Evolutionary conservation across 2,113 vertebrate species (phyloP).

Genomic region (Perca flavescens): DNA sequence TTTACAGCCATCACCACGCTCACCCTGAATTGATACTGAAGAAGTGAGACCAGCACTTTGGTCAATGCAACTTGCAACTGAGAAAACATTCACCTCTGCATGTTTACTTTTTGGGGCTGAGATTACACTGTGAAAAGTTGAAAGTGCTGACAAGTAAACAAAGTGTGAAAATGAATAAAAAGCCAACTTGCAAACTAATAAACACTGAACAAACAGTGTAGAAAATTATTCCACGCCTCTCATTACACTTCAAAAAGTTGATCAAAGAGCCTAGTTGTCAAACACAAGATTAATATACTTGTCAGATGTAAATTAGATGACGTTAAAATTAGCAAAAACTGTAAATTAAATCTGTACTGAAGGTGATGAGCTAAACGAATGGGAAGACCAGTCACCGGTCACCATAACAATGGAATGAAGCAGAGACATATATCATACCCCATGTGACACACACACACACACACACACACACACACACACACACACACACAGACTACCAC

Average conservation of each 20-base stretch:
- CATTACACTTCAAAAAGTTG: constrained; percentile 4
- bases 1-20: background rate
- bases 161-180: constrained; percentile 19
- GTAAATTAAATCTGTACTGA: background rate
- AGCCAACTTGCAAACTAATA: constrained; percentile 19
- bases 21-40: constrained; percentile 14
- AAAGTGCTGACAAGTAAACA: constrained; percentile 2
- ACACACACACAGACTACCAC: constrained; percentile 1
- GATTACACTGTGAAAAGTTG: constrained; percentile 2
- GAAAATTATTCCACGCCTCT: constrained; percentile 2
- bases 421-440: constrained; percentile 49
- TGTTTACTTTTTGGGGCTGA: background rate
- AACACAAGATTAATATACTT: constrained; percentile 37
- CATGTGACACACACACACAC: constrained; percentile 29
- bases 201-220: constrained; percentile 16
- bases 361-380: constrained; percentile 14
- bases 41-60: background rate
- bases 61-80: background rate
- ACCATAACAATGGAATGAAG: constrained; percentile 56
- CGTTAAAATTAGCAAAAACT: constrained; percentile 8
- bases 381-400: constrained; percentile 34
- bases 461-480: constrained; percentile 8
- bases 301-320: constrained; percentile 18
- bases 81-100: background rate
- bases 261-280: constrained; percentile 30